These are phyloP conservation scores for Papilio elwesi DNA, from an alignment of 2,888 invertebrate genomes.

Conservation along the genomic window DNA sequence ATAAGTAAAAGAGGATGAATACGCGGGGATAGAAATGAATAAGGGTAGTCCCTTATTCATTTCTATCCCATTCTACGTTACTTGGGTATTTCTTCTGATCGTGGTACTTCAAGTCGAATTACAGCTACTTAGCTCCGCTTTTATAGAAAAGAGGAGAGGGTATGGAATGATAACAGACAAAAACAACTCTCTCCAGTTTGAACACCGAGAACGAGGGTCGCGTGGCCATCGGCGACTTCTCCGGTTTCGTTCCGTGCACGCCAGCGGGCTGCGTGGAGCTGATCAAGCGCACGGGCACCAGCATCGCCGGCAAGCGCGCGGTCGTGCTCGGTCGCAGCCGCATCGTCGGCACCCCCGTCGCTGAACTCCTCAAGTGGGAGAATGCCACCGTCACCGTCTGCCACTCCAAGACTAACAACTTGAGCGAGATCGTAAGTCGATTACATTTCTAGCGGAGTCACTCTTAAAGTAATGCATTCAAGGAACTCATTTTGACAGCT, in stretches of 20 bases:
- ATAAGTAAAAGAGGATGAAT: no score
- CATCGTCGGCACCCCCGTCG: conserved; percentile 98
- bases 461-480: no score
- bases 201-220: conserved; percentile 97
- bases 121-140: no score
- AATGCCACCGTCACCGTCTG: conserved; percentile 98
- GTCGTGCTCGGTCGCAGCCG: conserved; percentile 98
- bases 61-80: no score
- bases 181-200: conserved; percentile 79
- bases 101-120: no score
- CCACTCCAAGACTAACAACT: conserved; percentile 95
- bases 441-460: background rate
- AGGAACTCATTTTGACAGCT: no score
- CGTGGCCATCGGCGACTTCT: conserved; percentile 94
- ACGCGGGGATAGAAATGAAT: no score
- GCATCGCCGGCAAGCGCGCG: conserved; percentile 92
- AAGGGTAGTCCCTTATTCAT: no score
- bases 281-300: conserved; percentile 90
- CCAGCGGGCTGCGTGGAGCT: conserved; percentile 97
- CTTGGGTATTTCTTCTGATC: no score
- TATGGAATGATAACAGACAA: no score
- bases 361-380: conserved; percentile 97
- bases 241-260: conserved; percentile 97
- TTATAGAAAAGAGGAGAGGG: no score
- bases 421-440: conserved; percentile 87